Base-by-base conservation (phyloP, 1,140 invertebrate genomes). In the Philotrypesis tridentata region DNA sequence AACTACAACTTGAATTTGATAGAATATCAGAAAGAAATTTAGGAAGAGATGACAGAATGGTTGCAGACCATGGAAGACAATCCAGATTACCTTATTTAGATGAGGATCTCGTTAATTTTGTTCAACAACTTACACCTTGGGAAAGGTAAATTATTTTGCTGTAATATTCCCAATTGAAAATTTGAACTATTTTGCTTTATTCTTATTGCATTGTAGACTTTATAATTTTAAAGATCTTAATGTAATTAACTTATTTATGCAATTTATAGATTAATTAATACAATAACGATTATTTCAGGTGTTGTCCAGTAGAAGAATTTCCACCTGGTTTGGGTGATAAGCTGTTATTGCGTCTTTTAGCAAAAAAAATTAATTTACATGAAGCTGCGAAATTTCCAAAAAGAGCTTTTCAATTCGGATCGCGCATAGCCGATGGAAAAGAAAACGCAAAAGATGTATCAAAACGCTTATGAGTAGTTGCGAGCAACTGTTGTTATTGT, bases 381-480 rank as follows among this genome's bases (percentile, higher is more conserved):
- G 90, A 93, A 68, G 94, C 95, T 25, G 94, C 96, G 1, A 88
- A 89, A 68, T 93, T 97, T 68, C 96, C 96, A 65, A 99, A 99
- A 91, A 90, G 97, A 91, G 98, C 98, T 21, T 95, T 99, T 72
- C 98, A 99, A 90, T 99, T 99, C 94, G 98, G 98, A n/a, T 98
- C 97, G 0, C 93, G 96, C 88, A 98, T 99, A 86, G 98, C 98
- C 5, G 97, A 99, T 90, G 94, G 94, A 61, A 98, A 97, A 90
- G 96, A 98, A 92, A 98, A 97, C 90, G 98, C 96, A 25, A 93
- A 93, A 84, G 95, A 98, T 89, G 85, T 95, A 70, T 97, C 96
- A 65, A 87, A 90, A 84, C 89, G 91, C 83, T 91, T 93, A 17
- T 89, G 75, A 87, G 60, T 40, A n/a, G 33, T 71, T 75, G 37